Base-by-base conservation (phyloP, 1,140 invertebrate species). In the Drosophila takahashii region DNA sequence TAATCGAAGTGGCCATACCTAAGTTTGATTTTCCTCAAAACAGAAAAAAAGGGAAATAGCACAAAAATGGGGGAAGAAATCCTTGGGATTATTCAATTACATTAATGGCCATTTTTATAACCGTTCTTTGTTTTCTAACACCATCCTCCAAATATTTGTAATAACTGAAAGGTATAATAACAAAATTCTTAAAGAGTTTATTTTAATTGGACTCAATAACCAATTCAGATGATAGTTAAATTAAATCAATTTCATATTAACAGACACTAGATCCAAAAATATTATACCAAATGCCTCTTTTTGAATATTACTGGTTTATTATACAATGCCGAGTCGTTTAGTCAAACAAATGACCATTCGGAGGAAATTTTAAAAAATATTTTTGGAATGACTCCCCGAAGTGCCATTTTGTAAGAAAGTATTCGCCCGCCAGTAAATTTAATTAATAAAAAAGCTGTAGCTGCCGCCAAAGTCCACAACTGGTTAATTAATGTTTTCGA, bases 1-100 rank as follows among this genome's bases (percentile, higher is more conserved):
- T 80, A 64, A 71, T 79, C 45, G 48, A 57, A 72, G 51, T 57
- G 34, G 53, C 32, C 22, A 15, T 18, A 16, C 39, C 56, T 36
- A 11, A 61, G 51, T 80, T 76, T 58, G 62, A 77, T 70, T 79
- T 64, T 42, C 64, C 15, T 36, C 27, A 26, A 69, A 64, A 69
- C 42, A 47, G 39, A 41, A 7, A 75, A 57, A 29, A 56, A 16
- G 8, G 13, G 29, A 29, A 60, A 56, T 15, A 34, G n/a, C 45
- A 29, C 3, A 37, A 27, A 18, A 16, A 34, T 13, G 11, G 10
- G 22, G 7, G 0, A 29, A 9, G 5, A 16, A 32, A 27, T 26
- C 36, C 41, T 39, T 47, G 26, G 44, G 7, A 79, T 70, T 76
- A 64, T 81, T 77, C 60, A 77, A 67, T 80, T 77, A 72, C 34